Percentiles rank a stretch among this genome's conserved stretches.
These are phyloP conservation scores for Oligia fasciuncula DNA, from an alignment of 2,888 invertebrate genomes.

Conservation along the genomic window DNA sequence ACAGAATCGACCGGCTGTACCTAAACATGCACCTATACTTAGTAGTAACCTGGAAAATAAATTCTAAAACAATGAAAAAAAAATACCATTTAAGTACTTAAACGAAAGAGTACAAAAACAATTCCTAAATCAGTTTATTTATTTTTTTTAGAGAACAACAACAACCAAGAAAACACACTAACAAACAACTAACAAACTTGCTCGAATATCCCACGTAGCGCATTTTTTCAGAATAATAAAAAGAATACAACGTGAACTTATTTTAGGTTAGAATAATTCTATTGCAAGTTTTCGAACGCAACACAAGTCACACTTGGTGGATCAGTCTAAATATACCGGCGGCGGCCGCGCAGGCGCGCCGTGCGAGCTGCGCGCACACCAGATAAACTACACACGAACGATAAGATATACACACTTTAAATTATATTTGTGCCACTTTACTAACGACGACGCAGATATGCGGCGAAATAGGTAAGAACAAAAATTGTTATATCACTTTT, in stretches of 20 bases:
- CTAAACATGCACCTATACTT: not conserved
- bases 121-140: not conserved
- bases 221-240: slow-evolving; percentile 55
- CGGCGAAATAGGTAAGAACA: slow-evolving; percentile 85
- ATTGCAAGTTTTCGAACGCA: slow-evolving; percentile 78
- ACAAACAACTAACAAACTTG: slow-evolving; percentile 1
- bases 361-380: slow-evolving; percentile 77
- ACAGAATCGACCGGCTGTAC: too few relatives aligned
- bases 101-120: not conserved
- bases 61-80: slow-evolving; percentile 14
- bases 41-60: not conserved
- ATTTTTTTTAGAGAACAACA: too few relatives aligned
- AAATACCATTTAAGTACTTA: not conserved
- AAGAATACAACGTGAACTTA: slow-evolving; percentile 66
- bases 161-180: not conserved
- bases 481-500: slow-evolving; percentile 68
- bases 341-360: slow-evolving; percentile 84
- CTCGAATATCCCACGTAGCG: slow-evolving; percentile 57
- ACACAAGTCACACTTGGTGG: slow-evolving; percentile 80
- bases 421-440: slow-evolving; percentile 77
- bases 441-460: slow-evolving; percentile 80
- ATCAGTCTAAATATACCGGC: slow-evolving; percentile 88
- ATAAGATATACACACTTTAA: slow-evolving; percentile 84
- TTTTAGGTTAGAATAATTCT: slow-evolving; percentile 74
- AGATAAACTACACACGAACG: slow-evolving; percentile 81